These are phyloP conservation scores for Siniperca chuatsi DNA, from an alignment of 2,113 vertebrate species.

Conservation along the genomic window DNA sequence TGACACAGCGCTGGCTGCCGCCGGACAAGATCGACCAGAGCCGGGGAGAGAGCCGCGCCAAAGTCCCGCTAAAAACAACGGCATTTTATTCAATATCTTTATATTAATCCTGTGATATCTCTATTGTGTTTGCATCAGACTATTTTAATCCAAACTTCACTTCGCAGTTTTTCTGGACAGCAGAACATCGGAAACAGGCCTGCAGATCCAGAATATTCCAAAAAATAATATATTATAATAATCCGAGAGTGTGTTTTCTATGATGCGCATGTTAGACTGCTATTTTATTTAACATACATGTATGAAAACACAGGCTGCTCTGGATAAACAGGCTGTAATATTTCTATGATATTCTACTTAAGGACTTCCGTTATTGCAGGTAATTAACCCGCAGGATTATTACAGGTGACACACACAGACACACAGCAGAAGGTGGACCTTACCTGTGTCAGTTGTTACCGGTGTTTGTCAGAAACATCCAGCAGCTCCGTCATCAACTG, in stretches of 20 bases:
- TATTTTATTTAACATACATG: too few relatives aligned
- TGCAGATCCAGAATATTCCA: too few relatives aligned
- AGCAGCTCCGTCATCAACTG: conserved; percentile 44
- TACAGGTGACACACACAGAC: neutral
- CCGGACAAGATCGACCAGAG: conserved; percentile 19
- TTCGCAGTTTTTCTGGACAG: neutral
- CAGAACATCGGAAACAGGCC: neutral
- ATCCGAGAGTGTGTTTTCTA: too few relatives aligned
- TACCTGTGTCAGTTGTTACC: conserved; percentile 51
- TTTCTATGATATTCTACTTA: neutral
- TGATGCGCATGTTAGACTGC: too few relatives aligned
- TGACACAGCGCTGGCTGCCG: neutral
- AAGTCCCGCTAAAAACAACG: neutral
- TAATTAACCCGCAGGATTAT: too few relatives aligned
- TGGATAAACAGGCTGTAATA: neutral
- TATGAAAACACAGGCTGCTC: neutral
- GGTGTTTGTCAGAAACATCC: conserved; percentile 27
- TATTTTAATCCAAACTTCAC: neutral
- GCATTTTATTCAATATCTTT: neutral
- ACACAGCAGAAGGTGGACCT: neutral
- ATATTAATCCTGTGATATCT: neutral
- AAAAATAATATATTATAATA: too few relatives aligned
- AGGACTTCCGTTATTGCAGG: too few relatives aligned
- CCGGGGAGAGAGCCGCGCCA: neutral
- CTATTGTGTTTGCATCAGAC: neutral